Base-by-base conservation (phyloP, 2,113 vertebrate species). In the Pogonocichla stellata region DNA sequence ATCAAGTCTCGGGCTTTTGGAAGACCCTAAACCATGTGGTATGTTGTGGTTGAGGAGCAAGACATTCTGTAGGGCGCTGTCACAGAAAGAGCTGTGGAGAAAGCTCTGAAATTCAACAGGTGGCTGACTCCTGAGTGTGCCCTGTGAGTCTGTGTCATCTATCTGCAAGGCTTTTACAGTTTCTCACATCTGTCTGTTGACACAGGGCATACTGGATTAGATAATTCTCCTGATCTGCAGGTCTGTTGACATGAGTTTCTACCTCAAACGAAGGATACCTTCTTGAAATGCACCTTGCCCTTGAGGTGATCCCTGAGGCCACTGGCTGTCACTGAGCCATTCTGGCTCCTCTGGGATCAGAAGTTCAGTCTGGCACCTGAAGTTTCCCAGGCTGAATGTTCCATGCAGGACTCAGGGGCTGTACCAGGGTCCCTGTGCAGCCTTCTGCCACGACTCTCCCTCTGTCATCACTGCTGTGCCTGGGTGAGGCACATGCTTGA, bases 391-490 rank as follows among this genome's bases (percentile, higher is more conserved):
- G 31, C 2, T 75, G 53, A 43, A 47, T 2, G 10, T 18, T 13
- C 36, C 48, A 19, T 36, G 48, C 71, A 47, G 36, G 51, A 13
- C 16, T 60, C 2, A 5, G 57, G 43, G 40, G 2, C 36, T 20
- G n/a, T 18, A 9, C 23, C 0, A 0, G 5, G 48, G 57, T 34
- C 61, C 16, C n/a, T 36, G 4, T 25, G 28, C 36, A 61, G 42
- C 42, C 38, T 31, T 62, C 47, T 58, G 51, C n/a, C n/a, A n/a
- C 29, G 22, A 3, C 50, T 15, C 3, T 26, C 1, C 24, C 62
- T 40, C 23, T 33, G 40, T 18, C 54, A 14, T 8, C 15, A 29
- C 3, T 7, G 33, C 57, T 50, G 15, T 66, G 60, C 56, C 43
- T 50, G 69, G 28, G 1, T 25, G 6, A 43, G 45, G 62, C 10